A percentile compares a stretch with the other conserved stretches of the same genome.
These are phyloP conservation scores for Ptilorrhoa leucosticta DNA, from an alignment of 2,113 vertebrate species.

Conservation along the genomic window DNA sequence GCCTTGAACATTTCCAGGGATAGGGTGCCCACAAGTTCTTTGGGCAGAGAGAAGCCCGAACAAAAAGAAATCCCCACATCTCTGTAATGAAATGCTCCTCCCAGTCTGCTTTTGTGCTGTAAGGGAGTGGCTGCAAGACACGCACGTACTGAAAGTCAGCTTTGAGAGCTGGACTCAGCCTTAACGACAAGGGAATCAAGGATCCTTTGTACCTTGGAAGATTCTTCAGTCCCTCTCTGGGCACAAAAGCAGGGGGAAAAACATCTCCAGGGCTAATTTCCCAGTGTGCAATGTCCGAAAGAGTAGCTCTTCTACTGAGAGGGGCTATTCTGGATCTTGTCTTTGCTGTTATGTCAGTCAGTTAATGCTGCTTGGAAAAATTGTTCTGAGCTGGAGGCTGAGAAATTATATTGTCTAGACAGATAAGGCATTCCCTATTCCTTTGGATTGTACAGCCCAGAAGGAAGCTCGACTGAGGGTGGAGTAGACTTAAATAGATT, in stretches of 20 bases:
- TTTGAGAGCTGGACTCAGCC: background rate
- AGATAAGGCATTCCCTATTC: background rate
- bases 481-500: constrained; percentile 20
- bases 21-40: background rate
- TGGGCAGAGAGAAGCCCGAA: background rate
- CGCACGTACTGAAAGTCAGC: accelerated
- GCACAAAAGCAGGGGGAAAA: background rate
- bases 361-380: background rate
- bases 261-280: background rate
- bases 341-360: background rate
- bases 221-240: background rate
- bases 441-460: background rate
- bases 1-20: background rate
- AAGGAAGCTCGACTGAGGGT: constrained; percentile 1
- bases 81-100: background rate
- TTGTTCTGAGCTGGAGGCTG: background rate
- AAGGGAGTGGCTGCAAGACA: background rate
- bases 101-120: background rate
- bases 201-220: background rate
- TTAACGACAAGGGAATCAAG: background rate
- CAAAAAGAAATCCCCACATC: background rate
- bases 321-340: background rate
- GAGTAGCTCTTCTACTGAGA: background rate
- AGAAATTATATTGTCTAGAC: background rate
- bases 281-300: background rate